Evolutionary conservation across 2,888 invertebrate genomes (phyloP).

Genomic region (Hemicrepidius hirtus): DNA sequence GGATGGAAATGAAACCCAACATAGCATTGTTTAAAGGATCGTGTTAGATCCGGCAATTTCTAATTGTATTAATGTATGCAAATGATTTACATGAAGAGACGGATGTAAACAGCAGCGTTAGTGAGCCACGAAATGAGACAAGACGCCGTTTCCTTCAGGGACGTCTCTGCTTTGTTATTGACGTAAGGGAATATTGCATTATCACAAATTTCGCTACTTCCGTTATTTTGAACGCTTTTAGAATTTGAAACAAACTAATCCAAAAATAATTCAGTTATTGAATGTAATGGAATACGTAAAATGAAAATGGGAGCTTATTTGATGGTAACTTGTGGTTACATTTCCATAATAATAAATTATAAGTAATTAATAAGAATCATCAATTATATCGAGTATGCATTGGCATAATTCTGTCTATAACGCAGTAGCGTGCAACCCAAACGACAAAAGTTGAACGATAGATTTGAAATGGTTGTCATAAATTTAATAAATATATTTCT

Average conservation of each 20-base stretch:
- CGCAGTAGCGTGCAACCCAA: too few species aligned
- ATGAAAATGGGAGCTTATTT: too few species aligned
- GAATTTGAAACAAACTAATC: not conserved
- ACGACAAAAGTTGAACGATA: too few species aligned
- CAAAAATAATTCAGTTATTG: not conserved
- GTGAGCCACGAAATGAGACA: slow-evolving; percentile 68
- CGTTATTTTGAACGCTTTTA: slow-evolving; percentile 3
- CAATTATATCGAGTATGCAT: too few species aligned
- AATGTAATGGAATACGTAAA: too few species aligned
- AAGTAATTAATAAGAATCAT: too few species aligned
- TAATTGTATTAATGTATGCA: slow-evolving; percentile 69
- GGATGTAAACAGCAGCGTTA: slow-evolving; percentile 68
- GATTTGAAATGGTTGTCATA: too few species aligned
- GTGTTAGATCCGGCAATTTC: slow-evolving; percentile 53
- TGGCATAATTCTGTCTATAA: too few species aligned
- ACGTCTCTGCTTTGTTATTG: slow-evolving; percentile 45
- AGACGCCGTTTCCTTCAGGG: slow-evolving; percentile 50
- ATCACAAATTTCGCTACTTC: slow-evolving; percentile 30
- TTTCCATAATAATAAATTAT: too few species aligned
- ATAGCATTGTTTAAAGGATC: slow-evolving; percentile 43
- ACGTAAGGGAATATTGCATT: slow-evolving; percentile 40
- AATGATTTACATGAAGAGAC: slow-evolving; percentile 68
- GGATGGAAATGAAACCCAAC: slow-evolving; percentile 27
- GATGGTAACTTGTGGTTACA: too few species aligned
- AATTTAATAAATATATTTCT: too few species aligned